phyloP scores from a whole-genome alignment of 2,797 vertebrate species.

The Lophius americanus region DNA sequence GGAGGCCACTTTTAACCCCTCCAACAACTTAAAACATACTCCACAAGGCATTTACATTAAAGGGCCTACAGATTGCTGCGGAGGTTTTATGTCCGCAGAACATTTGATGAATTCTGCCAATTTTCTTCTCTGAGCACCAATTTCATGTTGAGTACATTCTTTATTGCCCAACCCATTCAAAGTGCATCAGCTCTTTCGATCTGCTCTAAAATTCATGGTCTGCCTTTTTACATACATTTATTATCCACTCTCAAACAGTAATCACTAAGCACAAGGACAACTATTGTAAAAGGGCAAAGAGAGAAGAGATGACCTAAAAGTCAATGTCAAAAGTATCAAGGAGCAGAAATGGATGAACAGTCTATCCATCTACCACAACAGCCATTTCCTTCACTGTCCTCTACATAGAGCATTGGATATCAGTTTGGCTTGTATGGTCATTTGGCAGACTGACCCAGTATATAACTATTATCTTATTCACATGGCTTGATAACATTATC shows the following conservation, averaged over 20 bases:
- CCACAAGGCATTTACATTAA: conserved; percentile 74
- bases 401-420: background rate
- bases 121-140: conserved; percentile 72
- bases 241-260: conserved; percentile 47
- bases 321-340: conserved; percentile 27
- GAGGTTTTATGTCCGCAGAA: conserved; percentile 61
- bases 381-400: background rate
- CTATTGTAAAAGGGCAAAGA: conserved; percentile 48
- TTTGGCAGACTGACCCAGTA: background rate
- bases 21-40: conserved; percentile 78
- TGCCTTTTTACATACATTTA: conserved; percentile 54
- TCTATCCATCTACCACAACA: background rate
- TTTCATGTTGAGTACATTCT: conserved; percentile 61
- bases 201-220: conserved; percentile 51
- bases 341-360: background rate
- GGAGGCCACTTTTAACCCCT: conserved; percentile 78
- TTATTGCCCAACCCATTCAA: conserved; percentile 58
- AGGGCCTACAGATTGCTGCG: conserved; percentile 51
- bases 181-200: conserved; percentile 54
- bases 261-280: conserved; percentile 36
- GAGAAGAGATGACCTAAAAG: conserved; percentile 3
- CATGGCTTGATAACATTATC: too few relatives aligned
- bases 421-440: background rate
- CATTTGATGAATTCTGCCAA: conserved; percentile 79
- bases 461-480: background rate